Percentiles rank a stretch among this genome's conserved stretches.
phyloP scores from a whole-genome alignment of 2,888 invertebrate species.

The Drosophila neutralis region DNA sequence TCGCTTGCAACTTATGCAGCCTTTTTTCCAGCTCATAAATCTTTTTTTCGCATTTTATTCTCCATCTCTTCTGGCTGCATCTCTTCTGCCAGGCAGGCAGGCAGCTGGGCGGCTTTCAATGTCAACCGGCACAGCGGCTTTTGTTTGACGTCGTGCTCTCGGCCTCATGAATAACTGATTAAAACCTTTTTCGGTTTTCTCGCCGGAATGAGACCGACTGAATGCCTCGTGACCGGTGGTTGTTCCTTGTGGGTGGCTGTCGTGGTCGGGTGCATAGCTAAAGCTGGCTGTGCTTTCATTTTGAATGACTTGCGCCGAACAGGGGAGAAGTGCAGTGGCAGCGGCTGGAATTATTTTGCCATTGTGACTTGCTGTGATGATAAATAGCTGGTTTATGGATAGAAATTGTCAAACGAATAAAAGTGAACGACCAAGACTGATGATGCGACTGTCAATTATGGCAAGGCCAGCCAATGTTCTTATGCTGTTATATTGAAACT shows the following conservation, averaged over 20 bases:
- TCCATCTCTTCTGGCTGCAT: constrained; percentile 16
- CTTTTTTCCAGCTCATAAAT: constrained; percentile 77
- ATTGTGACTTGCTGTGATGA: constrained; percentile 55
- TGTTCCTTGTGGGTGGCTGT: background rate
- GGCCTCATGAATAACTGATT: constrained; percentile 80
- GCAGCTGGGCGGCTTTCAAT: constrained; percentile 59
- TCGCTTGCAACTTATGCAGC: constrained; percentile 44
- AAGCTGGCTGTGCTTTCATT: constrained; percentile 68
- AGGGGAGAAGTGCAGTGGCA: constrained; percentile 56
- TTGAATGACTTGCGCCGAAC: constrained; percentile 64
- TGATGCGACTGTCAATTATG: constrained; percentile 63
- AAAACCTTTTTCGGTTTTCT: constrained; percentile 69
- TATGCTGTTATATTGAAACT: background rate
- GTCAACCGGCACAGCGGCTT: constrained; percentile 74
- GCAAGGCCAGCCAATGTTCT: constrained; percentile 21
- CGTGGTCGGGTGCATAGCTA: constrained; percentile 2
- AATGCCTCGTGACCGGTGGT: constrained; percentile 19
- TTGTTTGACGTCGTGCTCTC: constrained; percentile 74
- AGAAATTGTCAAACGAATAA: constrained; percentile 40
- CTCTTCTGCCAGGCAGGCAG: background rate
- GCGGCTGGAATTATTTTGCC: constrained; percentile 21
- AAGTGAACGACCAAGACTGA: constrained; percentile 40
- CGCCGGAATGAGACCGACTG: constrained; percentile 24
- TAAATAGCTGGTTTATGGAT: constrained; percentile 61
- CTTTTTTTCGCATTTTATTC: constrained; percentile 53